Base-by-base conservation (phyloP, 2,888 invertebrate species). In the Archaeoteleia sp. region DNA sequence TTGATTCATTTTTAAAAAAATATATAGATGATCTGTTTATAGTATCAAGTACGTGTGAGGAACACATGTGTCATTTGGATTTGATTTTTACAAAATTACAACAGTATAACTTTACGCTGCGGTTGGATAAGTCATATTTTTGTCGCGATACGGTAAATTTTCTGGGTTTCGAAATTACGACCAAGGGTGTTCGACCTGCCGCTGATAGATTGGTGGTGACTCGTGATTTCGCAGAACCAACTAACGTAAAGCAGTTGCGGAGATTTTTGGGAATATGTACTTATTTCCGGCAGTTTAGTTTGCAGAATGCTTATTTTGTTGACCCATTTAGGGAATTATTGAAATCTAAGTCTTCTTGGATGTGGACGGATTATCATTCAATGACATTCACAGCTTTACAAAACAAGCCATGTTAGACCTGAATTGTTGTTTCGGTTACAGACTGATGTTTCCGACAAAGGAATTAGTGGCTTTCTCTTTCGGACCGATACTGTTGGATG, bases 231-330 rank as follows among this genome's bases (percentile, higher is more conserved):
- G 65, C 70, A 9, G 14, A 13, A 1, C 77, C 78, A 0, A 51
- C 32, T 10, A 77, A 72, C 23, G 14, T 71, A 32, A 77, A 72
- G 61, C 70, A 79, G 27, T 23, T 80, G 1, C 62, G 76, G 37
- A 42, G 48, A 20, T 74, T 78, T 49, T 1, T 69, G 6, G 67
- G 67, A 2, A n/a, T 65, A 0, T 68, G 67, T 35, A 53, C 12
- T 4, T 71, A 61, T 37, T 68, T 57, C 35, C 40, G 70, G 1
- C 54, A 53, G 1, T 32, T 53, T 29, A 32, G 12, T 9, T 6
- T 37, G 2, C 30, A 46, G 9, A 17, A 62, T 40, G 1, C 54
- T 1, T 15, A 53, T 13, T 53, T 20, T 23, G 6, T 54, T 4
- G 42, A 46, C 2, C 62, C 53, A 0, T 61, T 62, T 46, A n/a